These are phyloP conservation scores for Tenthredo scrophulariae DNA, from an alignment of 2,888 invertebrate species.

Conservation along the genomic window DNA sequence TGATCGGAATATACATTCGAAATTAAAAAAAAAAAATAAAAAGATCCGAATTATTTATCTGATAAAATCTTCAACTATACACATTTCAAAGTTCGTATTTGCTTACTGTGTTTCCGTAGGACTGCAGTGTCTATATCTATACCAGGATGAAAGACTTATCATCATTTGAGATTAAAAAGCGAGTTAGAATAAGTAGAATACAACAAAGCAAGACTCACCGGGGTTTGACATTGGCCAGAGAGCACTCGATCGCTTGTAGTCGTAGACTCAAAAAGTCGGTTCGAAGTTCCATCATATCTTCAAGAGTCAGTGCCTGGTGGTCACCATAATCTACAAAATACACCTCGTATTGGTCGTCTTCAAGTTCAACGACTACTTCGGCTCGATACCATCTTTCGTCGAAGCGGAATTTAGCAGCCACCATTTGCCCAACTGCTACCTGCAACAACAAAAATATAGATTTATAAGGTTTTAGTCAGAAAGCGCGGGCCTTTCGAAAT, in stretches of 20 bases:
- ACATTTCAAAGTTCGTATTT: neutral
- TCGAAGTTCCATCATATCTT: constrained; percentile 86
- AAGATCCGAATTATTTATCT: neutral
- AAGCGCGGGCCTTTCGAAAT: too few species aligned
- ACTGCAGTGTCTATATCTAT: neutral
- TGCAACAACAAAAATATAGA: constrained; percentile 74
- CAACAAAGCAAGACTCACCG: constrained; percentile 67
- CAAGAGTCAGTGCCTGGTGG: constrained; percentile 84
- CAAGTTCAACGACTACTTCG: constrained; percentile 84
- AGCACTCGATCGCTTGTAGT: constrained; percentile 94
- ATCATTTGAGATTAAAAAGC: neutral
- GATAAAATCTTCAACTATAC: neutral
- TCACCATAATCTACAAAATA: constrained; percentile 95
- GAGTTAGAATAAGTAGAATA: neutral
- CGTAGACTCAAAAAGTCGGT: constrained; percentile 87
- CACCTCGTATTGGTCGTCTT: constrained; percentile 84
- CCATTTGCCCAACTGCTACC: constrained; percentile 87
- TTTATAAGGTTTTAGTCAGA: neutral
- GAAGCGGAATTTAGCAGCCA: constrained; percentile 90
- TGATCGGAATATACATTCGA: neutral
- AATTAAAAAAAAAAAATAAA: neutral
- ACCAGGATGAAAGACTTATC: neutral
- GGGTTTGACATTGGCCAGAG: constrained; percentile 87
- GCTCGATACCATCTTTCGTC: constrained; percentile 92
- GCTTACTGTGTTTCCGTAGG: neutral